phyloP scores from a whole-genome alignment of 2,113 vertebrate species.

The Triplophysa tibetana region DNA sequence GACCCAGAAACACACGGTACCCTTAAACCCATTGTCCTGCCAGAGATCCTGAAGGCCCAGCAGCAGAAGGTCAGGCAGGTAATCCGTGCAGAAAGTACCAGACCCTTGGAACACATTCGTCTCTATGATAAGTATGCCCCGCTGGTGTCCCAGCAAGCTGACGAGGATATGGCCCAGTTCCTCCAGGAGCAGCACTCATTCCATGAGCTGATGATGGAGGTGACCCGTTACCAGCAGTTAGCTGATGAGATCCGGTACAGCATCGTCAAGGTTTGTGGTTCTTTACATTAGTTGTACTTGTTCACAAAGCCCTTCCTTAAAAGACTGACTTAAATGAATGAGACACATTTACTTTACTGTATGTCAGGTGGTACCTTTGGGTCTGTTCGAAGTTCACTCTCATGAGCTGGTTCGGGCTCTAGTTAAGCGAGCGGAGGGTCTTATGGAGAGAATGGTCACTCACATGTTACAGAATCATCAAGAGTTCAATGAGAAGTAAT shows the following conservation, averaged over 20 bases:
- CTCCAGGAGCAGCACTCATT: constrained; percentile 76
- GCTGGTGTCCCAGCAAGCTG: constrained; percentile 79
- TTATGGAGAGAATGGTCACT: constrained; percentile 74
- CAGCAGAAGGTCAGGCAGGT: constrained; percentile 72
- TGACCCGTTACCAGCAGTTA: constrained; percentile 78
- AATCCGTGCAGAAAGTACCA: constrained; percentile 71
- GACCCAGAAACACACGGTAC: constrained; percentile 56
- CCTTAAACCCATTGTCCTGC: constrained; percentile 79
- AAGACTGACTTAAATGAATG: not conserved
- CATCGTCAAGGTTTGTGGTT: constrained; percentile 73
- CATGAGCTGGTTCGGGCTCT: constrained; percentile 79
- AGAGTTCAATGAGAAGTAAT: constrained; percentile 71
- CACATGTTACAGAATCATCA: constrained; percentile 79
- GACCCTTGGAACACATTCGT: constrained; percentile 73
- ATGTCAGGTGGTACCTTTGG: constrained; percentile 75
- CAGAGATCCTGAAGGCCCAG: constrained; percentile 76
- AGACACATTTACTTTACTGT: not conserved
- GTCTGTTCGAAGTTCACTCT: constrained; percentile 87
- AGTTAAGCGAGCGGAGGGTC: constrained; percentile 72
- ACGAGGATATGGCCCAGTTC: constrained; percentile 77
- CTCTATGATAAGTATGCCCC: constrained; percentile 80
- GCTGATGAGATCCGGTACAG: constrained; percentile 79
- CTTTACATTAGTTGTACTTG: not conserved
- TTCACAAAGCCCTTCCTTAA: not conserved
- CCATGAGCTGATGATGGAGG: constrained; percentile 78